phyloP scores from a whole-genome alignment of 2,888 invertebrate genomes.

The Doris montereyensis region DNA sequence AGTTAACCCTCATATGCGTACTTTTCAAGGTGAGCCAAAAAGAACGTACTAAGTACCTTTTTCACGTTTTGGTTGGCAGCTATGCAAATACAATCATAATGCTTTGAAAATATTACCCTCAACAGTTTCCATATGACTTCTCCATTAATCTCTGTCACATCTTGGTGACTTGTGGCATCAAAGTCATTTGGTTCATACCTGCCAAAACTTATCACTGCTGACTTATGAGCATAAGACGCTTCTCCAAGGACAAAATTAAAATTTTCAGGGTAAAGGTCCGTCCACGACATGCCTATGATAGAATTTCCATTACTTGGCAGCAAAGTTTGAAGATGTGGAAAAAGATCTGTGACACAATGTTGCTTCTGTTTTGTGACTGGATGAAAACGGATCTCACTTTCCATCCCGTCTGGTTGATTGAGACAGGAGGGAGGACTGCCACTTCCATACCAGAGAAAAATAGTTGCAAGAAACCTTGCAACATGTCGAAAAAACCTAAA shows the following conservation, averaged over 20 bases:
- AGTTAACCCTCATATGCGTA: too few relatives aligned
- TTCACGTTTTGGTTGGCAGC: too few relatives aligned
- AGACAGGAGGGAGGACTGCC: conserved; percentile 50
- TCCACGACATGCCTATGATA: conserved; percentile 68
- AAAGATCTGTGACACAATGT: conserved; percentile 59
- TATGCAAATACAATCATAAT: too few relatives aligned
- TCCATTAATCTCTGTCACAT: conserved; percentile 57
- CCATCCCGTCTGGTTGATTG: conserved; percentile 52
- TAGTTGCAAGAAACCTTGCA: conserved; percentile 59
- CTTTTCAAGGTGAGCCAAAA: too few relatives aligned
- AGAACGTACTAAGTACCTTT: too few relatives aligned
- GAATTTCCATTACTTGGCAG: conserved; percentile 62
- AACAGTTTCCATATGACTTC: conserved; percentile 64
- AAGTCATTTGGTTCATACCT: conserved; percentile 63
- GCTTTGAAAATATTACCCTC: conserved; percentile 57
- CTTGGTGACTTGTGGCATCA: conserved; percentile 48
- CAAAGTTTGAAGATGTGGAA: conserved; percentile 50
- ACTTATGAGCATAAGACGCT: conserved; percentile 52
- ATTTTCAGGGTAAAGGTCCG: conserved; percentile 69
- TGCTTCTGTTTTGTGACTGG: conserved; percentile 61
- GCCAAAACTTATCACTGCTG: conserved; percentile 68
- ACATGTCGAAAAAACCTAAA: conserved; percentile 53
- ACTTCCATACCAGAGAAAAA: conserved; percentile 64
- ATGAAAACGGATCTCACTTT: conserved; percentile 56
- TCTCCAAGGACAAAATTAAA: conserved; percentile 70